phyloP scores from a whole-genome alignment of 2,113 vertebrate genomes.

The Cygnus buccinator region DNA sequence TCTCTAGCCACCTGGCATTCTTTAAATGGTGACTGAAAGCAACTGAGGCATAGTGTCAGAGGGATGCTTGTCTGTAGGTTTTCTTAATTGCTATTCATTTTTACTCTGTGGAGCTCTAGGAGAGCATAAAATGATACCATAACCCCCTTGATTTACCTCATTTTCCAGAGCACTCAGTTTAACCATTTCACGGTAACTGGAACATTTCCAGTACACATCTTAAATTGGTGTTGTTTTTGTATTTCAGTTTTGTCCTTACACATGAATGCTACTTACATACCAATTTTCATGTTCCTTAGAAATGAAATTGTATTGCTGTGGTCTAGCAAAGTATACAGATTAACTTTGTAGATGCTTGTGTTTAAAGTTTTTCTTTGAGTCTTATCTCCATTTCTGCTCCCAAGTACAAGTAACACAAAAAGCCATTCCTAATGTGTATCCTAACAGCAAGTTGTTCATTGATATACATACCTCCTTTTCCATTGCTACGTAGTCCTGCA shows the following conservation, averaged over 20 bases:
- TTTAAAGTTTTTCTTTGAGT: not conserved
- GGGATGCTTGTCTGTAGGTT: not conserved
- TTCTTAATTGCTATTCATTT: not conserved
- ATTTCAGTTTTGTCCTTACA: not conserved
- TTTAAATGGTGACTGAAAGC: not conserved
- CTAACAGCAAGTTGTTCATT: not conserved
- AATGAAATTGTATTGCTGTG: not conserved
- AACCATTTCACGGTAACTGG: not conserved
- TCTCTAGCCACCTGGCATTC: not conserved
- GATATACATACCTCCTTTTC: not conserved
- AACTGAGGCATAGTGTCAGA: not conserved
- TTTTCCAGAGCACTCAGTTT: not conserved
- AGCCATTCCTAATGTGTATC: not conserved
- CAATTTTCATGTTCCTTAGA: not conserved
- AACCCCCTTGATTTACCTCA: not conserved
- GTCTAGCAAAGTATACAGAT: not conserved
- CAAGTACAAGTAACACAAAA: not conserved
- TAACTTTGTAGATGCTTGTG: not conserved
- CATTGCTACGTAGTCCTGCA: not conserved
- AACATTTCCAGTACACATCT: not conserved
- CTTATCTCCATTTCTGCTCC: not conserved
- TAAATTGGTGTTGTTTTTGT: not conserved
- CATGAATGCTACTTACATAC: accelerated
- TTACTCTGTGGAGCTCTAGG: not conserved
- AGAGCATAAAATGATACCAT: not conserved